Evolutionary conservation across 1,140 invertebrate species (phyloP).

Genomic region (Centruroides vittatus): DNA sequence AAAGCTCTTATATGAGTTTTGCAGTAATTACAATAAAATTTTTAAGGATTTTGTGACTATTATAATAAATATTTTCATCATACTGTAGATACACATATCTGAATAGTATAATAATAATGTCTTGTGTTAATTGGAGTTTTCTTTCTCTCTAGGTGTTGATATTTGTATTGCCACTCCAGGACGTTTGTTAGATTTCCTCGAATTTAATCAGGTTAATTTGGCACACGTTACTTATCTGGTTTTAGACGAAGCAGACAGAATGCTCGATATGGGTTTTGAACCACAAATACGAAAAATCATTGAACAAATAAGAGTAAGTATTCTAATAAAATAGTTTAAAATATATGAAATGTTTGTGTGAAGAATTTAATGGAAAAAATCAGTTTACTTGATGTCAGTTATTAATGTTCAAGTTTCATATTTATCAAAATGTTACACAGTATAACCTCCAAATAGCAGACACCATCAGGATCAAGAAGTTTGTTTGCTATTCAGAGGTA

Average conservation of each 20-base stretch:
- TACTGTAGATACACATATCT: too few species aligned
- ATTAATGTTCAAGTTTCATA: too few species aligned
- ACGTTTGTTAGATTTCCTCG: conserved; percentile 87
- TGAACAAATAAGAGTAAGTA: conserved; percentile 68
- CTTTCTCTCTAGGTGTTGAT: conserved; percentile 13
- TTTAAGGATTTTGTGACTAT: too few species aligned
- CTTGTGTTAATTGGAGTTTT: conserved; percentile 1
- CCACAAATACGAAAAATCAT: conserved; percentile 94
- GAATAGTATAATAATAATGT: too few species aligned
- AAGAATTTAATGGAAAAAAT: background rate
- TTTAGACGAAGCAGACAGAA: conserved; percentile 56
- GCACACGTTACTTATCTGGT: conserved; percentile 61
- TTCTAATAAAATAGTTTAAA: background rate
- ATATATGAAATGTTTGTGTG: background rate
- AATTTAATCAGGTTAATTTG: conserved; percentile 73
- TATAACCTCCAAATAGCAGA: too few species aligned
- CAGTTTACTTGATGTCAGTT: too few species aligned
- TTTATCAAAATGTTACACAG: too few species aligned
- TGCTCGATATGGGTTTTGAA: conserved; percentile 99
- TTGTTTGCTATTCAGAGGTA: too few species aligned
- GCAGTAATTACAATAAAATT: too few species aligned
- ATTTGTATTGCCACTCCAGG: conserved; percentile 61
- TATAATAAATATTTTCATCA: too few species aligned
- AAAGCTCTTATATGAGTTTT: too few species aligned
- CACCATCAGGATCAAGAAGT: too few species aligned